phyloP scores from a whole-genome alignment of 2,113 vertebrate species.

The Ahaetulla prasina region DNA sequence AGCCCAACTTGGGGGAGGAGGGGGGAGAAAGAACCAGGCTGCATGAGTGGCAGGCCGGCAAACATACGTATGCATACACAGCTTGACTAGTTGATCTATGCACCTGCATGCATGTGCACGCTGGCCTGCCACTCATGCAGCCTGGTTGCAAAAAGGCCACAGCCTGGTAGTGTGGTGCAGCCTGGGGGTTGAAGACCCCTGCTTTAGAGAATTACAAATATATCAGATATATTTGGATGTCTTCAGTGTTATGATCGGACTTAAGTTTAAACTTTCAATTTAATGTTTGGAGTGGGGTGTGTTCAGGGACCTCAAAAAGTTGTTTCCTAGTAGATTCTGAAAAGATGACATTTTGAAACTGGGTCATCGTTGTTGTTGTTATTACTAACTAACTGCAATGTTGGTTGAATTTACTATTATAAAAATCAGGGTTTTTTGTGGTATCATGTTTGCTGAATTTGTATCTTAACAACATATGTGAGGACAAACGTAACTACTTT shows the following conservation, averaged over 20 bases:
- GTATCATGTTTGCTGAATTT: not conserved
- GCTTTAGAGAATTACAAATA: constrained; percentile 30
- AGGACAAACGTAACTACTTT: not conserved
- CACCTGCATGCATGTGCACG: no score
- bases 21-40: not conserved
- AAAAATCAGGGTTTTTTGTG: not conserved
- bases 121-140: no score
- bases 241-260: not conserved
- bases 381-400: not conserved
- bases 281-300: not conserved
- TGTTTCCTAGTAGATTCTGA: not conserved
- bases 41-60: not conserved
- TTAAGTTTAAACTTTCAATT: not conserved
- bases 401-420: not conserved
- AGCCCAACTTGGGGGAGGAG: not conserved
- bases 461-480: not conserved
- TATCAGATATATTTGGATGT: constrained; percentile 3
- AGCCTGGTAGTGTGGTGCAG: not conserved
- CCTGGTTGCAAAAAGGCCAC: not conserved
- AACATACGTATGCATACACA: not conserved
- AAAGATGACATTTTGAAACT: not conserved
- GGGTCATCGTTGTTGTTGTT: not conserved
- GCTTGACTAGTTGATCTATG: not conserved
- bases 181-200: not conserved
- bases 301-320: not conserved